Conservation (phyloP, 2,113 vertebrate species). For the Corythoichthys intestinalis region DNA sequence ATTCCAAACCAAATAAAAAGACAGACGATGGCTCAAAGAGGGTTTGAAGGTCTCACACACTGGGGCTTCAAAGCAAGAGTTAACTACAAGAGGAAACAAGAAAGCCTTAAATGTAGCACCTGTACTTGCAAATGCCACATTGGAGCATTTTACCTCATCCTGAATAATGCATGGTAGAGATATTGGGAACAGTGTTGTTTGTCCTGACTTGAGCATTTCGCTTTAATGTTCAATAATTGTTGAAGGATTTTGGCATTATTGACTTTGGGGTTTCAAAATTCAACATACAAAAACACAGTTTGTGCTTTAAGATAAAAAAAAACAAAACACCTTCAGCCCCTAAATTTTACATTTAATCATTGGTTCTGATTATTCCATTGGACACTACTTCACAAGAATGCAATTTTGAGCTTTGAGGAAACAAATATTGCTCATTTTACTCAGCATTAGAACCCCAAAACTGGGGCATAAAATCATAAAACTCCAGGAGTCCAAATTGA, state of each 20-base stretch:
- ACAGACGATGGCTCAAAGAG: constrained; percentile 68
- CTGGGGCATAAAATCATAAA: background rate
- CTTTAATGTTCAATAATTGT: background rate
- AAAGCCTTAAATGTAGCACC: constrained; percentile 39
- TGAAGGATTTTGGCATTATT: constrained; percentile 4
- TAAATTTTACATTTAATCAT: background rate
- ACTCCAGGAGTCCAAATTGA: constrained; percentile 8
- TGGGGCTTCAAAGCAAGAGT: constrained; percentile 76
- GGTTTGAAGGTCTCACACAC: constrained; percentile 74
- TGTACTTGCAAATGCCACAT: constrained; percentile 34
- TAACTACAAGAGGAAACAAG: constrained; percentile 27
- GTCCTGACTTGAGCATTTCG: constrained; percentile 8
- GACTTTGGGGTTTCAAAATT: constrained; percentile 6
- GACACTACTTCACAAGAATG: constrained; percentile 30
- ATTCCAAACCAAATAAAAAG: constrained; percentile 71
- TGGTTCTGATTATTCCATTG: constrained; percentile 3
- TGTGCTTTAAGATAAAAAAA: constrained; percentile 10
- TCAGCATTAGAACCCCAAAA: background rate
- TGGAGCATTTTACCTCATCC: constrained; percentile 38
- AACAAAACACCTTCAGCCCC: background rate
- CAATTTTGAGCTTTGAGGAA: constrained; percentile 32
- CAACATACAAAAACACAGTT: constrained; percentile 3
- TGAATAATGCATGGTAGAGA: constrained; percentile 28
- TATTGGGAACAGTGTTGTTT: constrained; percentile 13
- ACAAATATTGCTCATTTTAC: background rate